A percentile compares a stretch with the other conserved stretches of the same genome.
These are phyloP conservation scores for Gallinago undulata DNA, from an alignment of 2,113 vertebrate species.

Conservation along the genomic window DNA sequence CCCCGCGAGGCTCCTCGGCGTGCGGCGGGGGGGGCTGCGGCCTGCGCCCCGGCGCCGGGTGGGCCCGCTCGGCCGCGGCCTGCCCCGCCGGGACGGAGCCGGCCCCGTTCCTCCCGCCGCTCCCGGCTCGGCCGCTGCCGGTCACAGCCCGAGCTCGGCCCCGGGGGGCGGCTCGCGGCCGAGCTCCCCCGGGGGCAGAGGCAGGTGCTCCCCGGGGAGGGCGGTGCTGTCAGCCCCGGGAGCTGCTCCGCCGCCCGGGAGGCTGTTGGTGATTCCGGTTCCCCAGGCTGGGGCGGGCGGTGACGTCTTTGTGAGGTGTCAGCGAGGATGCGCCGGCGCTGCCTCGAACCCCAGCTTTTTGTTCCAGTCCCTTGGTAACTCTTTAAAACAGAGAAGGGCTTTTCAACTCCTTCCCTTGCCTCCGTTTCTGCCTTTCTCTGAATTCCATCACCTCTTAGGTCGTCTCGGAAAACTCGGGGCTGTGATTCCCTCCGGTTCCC, in stretches of 20 bases:
- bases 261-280: background rate
- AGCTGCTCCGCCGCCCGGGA: background rate
- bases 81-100: background rate
- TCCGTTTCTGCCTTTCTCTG: background rate
- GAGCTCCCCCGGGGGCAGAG: background rate
- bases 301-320: background rate
- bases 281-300: background rate
- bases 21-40: background rate
- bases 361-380: background rate
- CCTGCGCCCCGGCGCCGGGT: background rate
- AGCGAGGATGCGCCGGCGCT: background rate
- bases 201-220: background rate
- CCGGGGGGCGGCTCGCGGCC: too few relatives aligned
- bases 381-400: background rate
- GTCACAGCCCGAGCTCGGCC: background rate
- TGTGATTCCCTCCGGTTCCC: background rate
- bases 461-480: fast-evolving
- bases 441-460: background rate
- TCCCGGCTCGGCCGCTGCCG: too few relatives aligned
- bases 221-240: background rate
- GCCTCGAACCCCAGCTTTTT: background rate
- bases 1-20: background rate
- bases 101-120: background rate
- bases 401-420: fast-evolving
- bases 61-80: background rate